phyloP scores from a whole-genome alignment of 35 echinoderm and acorn worm species.

The Patiria miniata region DNA sequence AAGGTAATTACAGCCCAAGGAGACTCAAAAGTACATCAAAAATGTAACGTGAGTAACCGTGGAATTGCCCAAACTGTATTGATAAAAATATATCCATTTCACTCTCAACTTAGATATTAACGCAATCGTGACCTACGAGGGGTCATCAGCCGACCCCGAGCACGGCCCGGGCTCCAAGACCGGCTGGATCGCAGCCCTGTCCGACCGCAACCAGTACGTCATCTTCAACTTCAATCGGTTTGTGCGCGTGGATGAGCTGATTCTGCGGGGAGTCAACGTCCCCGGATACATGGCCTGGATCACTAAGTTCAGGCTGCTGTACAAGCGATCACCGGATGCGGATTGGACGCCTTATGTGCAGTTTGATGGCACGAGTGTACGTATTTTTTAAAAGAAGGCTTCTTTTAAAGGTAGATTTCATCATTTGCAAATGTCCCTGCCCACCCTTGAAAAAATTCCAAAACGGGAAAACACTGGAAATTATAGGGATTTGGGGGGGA shows the following conservation, averaged over 20 bases:
- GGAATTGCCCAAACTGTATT: too few relatives aligned
- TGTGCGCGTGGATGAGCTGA: neutral
- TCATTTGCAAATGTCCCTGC: too few relatives aligned
- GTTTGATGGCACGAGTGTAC: neutral
- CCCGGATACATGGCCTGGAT: conserved; percentile 7
- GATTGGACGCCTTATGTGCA: neutral
- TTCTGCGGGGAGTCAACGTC: neutral
- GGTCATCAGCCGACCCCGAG: neutral
- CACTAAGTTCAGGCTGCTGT: neutral
- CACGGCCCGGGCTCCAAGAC: neutral
- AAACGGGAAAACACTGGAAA: too few relatives aligned
- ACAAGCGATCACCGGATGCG: neutral
- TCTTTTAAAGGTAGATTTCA: too few relatives aligned
- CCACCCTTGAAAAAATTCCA: too few relatives aligned
- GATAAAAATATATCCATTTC: neutral
- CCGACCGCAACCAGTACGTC: conserved; percentile 4
- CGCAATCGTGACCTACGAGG: neutral
- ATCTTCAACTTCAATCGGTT: neutral
- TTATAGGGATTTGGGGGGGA: too few relatives aligned
- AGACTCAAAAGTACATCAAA: too few relatives aligned
- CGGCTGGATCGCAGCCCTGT: neutral
- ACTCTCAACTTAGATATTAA: neutral
- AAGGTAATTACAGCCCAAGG: too few relatives aligned
- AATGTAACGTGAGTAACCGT: too few relatives aligned
- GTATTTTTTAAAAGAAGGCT: neutral